Base-by-base conservation (phyloP, 2,888 invertebrate genomes). In the Cerastis rubricosa region DNA sequence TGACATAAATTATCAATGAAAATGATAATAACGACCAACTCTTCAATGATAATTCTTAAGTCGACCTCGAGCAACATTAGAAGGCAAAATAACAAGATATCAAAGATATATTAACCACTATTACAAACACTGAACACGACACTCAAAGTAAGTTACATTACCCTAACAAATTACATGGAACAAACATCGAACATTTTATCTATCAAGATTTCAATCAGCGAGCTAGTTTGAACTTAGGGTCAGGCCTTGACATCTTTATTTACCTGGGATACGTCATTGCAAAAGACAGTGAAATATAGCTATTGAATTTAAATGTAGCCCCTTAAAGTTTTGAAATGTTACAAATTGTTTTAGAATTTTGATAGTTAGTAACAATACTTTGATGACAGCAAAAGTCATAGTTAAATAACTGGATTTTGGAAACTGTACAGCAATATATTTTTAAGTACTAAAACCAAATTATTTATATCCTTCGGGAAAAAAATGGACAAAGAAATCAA, bases 201-300 rank as follows among this genome's bases (percentile, higher is more conserved):
- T 76, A 80, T 85, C 80, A 81, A 78, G 88, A 88, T 87, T 88
- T 88, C 85, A 85, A 88, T 87, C 88, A 81, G 66, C n/a, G 4
- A 84, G 74, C 84, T 49, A 49, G 78, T 14, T 74, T 87, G 88
- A 87, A 83, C 87, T 68, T 74, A 63, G 61, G 87, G 87, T 85
- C 87, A 87, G 61, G 25, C 49, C 69, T 29, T 64, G 87, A 87
- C 85, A 88, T 87, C 87, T 87, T 86, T 82, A 88, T 87, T 88
- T 68, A 84, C 79, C 74, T 65, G 73, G 71, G 67, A 77, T 70
- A 70, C 72, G 71, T 88, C 84, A 81, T 68, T 70, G 47, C 51
- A 66, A 68, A 51, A 64, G 64, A 74, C 59, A 54, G 49, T 70
- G 80, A 84, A 84, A 86, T 84, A 84, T 74, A 79, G 76, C 69